Evolutionary conservation across 2,797 vertebrate species (phyloP).

Genomic region (Tachyglossus aculeatus): DNA sequence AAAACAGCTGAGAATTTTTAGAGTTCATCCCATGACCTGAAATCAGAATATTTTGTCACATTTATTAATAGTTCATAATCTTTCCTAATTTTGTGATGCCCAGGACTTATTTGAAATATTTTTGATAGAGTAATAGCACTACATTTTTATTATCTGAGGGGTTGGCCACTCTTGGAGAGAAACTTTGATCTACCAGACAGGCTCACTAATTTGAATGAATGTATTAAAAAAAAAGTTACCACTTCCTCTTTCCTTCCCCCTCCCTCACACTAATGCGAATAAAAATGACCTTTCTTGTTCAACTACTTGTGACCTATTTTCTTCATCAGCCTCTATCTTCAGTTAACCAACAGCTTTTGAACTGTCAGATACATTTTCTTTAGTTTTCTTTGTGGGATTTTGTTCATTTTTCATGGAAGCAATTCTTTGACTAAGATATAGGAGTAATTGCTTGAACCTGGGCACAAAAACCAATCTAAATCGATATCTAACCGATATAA

Average conservation of each 20-base stretch:
- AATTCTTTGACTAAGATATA: too few relatives aligned
- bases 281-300: too few relatives aligned
- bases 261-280: too few relatives aligned
- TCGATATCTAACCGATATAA: too few relatives aligned
- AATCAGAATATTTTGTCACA: constrained; percentile 3
- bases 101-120: not conserved
- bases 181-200: not conserved
- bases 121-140: not conserved
- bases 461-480: too few relatives aligned
- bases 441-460: too few relatives aligned
- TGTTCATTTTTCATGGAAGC: too few relatives aligned
- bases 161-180: not conserved
- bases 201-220: not conserved
- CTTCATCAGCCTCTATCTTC: too few relatives aligned
- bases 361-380: too few relatives aligned
- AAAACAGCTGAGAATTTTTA: constrained; percentile 42
- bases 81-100: not conserved
- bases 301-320: too few relatives aligned
- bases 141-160: not conserved
- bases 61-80: constrained; percentile 6
- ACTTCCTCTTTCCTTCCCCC: not conserved
- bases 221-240: not conserved
- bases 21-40: not conserved
- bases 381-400: too few relatives aligned
- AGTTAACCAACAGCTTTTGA: too few relatives aligned